Conservation (phyloP, 2,113 vertebrate genomes). For the Dromiciops gliroides region DNA sequence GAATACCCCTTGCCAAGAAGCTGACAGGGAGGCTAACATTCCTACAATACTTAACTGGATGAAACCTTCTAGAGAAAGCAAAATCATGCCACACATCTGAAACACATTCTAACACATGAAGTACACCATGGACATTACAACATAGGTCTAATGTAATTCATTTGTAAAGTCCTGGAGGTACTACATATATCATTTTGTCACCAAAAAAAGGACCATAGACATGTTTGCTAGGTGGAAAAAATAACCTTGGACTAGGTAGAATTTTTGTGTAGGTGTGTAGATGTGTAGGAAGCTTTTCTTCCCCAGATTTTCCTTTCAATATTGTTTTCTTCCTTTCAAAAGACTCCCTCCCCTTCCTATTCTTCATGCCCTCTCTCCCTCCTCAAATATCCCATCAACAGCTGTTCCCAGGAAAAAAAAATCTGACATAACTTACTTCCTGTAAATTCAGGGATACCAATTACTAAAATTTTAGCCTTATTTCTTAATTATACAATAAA, state of each 20-base stretch:
- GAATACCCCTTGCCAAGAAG: constrained; percentile 66
- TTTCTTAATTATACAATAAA: neutral
- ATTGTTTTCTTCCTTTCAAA: neutral
- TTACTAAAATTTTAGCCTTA: neutral
- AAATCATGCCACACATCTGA: constrained; percentile 64
- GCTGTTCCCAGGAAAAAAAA: neutral
- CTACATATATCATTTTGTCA: constrained; percentile 39
- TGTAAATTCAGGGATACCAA: constrained; percentile 3
- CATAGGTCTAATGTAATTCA: constrained; percentile 57
- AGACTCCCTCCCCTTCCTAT: neutral
- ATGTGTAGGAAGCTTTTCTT: neutral
- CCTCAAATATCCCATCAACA: constrained; percentile 8
- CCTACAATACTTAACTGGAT: constrained; percentile 48
- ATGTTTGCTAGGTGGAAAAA: constrained; percentile 2
- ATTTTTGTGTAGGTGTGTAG: neutral
- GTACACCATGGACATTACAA: constrained; percentile 44
- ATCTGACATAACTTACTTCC: neutral
- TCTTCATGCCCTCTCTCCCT: constrained; percentile 16
- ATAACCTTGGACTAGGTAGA: neutral
- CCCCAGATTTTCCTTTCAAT: neutral
- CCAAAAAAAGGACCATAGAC: neutral
- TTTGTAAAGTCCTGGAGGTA: constrained; percentile 57
- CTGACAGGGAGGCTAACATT: constrained; percentile 61
- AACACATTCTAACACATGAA: constrained; percentile 60
- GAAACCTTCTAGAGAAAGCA: constrained; percentile 60